phyloP scores from a whole-genome alignment of 2,113 vertebrate species.

The Rhipidura dahli region DNA sequence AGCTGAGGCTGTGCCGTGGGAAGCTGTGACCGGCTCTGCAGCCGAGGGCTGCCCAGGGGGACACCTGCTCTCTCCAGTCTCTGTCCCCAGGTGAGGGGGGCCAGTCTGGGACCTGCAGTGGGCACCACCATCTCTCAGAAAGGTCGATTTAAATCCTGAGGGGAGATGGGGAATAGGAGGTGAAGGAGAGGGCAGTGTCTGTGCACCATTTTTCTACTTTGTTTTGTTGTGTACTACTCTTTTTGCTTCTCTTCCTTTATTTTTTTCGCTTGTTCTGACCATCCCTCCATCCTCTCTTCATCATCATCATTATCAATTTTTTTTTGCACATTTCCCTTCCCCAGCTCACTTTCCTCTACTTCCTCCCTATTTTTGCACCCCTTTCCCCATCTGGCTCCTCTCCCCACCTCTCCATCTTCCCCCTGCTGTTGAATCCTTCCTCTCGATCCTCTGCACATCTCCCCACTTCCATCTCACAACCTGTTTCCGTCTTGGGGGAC shows the following conservation, averaged over 20 bases:
- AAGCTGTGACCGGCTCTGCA: neutral
- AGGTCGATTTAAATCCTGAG: neutral
- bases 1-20: rapidly evolving
- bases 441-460: neutral
- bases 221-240: neutral
- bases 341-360: neutral
- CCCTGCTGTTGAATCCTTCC: rapidly evolving
- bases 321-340: neutral
- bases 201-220: neutral
- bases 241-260: neutral
- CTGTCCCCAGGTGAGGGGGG: rapidly evolving
- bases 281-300: neutral
- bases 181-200: neutral
- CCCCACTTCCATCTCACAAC: neutral
- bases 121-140: neutral
- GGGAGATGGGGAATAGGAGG: neutral
- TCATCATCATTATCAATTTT: neutral
- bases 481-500: rapidly evolving
- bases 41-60: neutral
- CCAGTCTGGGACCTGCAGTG: neutral
- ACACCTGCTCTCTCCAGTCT: rapidly evolving
- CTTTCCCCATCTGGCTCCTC: neutral
- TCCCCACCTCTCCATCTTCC: neutral
- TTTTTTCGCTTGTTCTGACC: neutral
- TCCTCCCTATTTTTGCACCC: neutral